Percentiles rank a stretch among this genome's conserved stretches.
These are phyloP conservation scores for Caenorhabditis brenneri DNA, from an alignment of 1,140 invertebrate species.

Conservation along the genomic window DNA sequence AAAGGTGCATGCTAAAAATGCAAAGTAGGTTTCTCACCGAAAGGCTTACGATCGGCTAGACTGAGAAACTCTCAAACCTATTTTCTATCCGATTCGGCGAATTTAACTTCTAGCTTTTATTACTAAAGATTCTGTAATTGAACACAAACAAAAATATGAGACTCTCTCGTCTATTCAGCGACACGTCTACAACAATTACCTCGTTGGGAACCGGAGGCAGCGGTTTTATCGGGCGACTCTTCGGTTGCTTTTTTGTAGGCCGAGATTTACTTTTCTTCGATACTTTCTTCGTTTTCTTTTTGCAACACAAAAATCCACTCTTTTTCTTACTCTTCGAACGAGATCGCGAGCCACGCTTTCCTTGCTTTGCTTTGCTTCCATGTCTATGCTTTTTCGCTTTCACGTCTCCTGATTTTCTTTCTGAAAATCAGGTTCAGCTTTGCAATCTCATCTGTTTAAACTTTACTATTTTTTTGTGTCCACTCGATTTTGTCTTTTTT, in stretches of 20 bases:
- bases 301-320: neutral
- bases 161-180: no score
- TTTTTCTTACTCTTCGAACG: slow-evolving; percentile 10
- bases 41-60: neutral
- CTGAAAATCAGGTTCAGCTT: neutral
- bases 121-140: no score
- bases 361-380: neutral
- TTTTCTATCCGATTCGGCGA: neutral
- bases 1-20: neutral
- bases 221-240: neutral
- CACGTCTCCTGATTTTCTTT: neutral
- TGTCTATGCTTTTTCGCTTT: neutral
- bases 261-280: neutral
- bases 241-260: neutral
- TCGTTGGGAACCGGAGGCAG: neutral
- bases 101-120: no score
- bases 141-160: no score
- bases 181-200: no score
- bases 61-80: neutral
- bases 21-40: neutral
- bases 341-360: neutral
- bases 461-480: neutral
- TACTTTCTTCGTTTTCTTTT: neutral
- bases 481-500: neutral
- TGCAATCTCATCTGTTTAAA: neutral